Base-by-base conservation (phyloP, 2,113 vertebrate genomes). In the Bombycilla garrulus region DNA sequence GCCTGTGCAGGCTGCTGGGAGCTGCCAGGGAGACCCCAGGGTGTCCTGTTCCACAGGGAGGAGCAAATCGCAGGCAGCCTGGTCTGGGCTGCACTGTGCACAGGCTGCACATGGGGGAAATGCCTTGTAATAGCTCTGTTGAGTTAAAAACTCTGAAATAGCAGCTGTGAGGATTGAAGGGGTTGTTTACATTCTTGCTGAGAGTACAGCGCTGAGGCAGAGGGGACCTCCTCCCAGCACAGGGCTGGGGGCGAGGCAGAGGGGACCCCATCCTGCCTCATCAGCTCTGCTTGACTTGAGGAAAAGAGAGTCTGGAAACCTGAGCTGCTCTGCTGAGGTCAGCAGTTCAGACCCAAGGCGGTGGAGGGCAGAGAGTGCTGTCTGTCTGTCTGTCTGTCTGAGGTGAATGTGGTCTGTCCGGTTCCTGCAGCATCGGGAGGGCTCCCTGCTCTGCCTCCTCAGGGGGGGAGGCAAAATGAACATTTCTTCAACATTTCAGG, bases 71-170 rank as follows among this genome's bases (percentile, higher is more conserved):
- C 19, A 1, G 64, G n/a, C 60, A 72, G 69, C 57, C 3, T 1
- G 19, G 26, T 6, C 80, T 18, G 18, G 83, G 10, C 92, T 26
- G 54, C 0, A 0, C 64, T 47, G 36, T 35, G 20, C 8, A 12
- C 36, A 19, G 33, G 3, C 7, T 40, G 54, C 50, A 0, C 23
- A 1, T 2, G 1, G 57, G 35, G 44, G 22, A 40, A 72, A 17
- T 2, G 28, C 71, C 2, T 0, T n/a, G 25, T 10, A 4, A 9
- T 20, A 11, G 62, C 40, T 35, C 5, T 0, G 31, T 10, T 56
- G 58, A n/a, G 25, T 28, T 24, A 8, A 16, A 57, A 45, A 2
- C 45, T 24, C 48, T 24, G 67, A 6, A 45, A 4, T 1, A 25
- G 92, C 71, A n/a, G 82, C 50, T 58, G 50, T 2, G 5, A 54